phyloP scores from a whole-genome alignment of 2,888 invertebrate species.

The Odontomyia ornata region DNA sequence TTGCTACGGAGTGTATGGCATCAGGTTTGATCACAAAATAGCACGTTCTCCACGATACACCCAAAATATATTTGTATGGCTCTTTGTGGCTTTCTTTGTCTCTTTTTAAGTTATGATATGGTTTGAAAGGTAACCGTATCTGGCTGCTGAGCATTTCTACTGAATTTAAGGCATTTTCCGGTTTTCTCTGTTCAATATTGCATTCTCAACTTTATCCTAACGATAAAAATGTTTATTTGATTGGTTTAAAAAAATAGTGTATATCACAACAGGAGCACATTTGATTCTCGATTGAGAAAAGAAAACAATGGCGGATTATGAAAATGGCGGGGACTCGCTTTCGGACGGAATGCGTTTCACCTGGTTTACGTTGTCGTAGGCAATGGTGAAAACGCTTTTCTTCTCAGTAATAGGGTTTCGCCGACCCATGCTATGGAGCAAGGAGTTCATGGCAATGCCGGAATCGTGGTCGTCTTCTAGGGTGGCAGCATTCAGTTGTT shows the following conservation, averaged over 20 bases:
- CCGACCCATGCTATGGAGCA: constrained; percentile 68
- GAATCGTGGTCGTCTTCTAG: constrained; percentile 78
- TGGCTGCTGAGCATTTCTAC: not conserved
- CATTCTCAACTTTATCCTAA: constrained; percentile 21
- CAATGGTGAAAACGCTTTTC: constrained; percentile 92
- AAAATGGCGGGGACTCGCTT: constrained; percentile 77
- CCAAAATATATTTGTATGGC: not conserved
- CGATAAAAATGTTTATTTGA: constrained; percentile 6
- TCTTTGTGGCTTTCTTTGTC: not conserved
- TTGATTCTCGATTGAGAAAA: constrained; percentile 8
- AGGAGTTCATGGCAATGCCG: constrained; percentile 77
- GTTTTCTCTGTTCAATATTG: constrained; percentile 21
- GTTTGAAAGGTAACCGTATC: not conserved
- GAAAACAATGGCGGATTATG: constrained; percentile 53
- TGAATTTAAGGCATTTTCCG: constrained; percentile 3
- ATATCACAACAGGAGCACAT: constrained; percentile 44
- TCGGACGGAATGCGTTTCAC: constrained; percentile 83
- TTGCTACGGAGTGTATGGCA: not conserved
- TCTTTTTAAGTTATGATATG: no score
- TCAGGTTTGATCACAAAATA: not conserved
- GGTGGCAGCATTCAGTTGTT: constrained; percentile 70
- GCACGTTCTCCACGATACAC: not conserved
- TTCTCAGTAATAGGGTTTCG: constrained; percentile 81
- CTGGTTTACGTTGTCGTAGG: constrained; percentile 85
- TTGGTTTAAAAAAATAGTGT: constrained; percentile 29